phyloP scores from a whole-genome alignment of 2,113 vertebrate species.

The Apistogramma diplotaenia region DNA sequence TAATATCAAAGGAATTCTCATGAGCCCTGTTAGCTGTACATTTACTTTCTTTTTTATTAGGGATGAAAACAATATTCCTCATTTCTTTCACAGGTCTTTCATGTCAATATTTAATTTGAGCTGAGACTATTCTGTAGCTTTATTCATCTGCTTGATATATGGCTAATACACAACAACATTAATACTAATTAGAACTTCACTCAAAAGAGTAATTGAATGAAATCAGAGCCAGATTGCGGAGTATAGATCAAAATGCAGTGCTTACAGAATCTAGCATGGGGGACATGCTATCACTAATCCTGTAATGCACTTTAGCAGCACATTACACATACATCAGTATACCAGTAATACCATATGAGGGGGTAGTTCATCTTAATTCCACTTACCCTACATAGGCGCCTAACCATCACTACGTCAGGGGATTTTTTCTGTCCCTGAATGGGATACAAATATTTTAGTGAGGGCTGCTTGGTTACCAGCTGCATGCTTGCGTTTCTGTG shows the following conservation, averaged over 20 bases:
- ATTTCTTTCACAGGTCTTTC: background rate
- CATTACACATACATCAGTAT: background rate
- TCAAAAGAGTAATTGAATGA: conserved; percentile 28
- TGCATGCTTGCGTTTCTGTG: background rate
- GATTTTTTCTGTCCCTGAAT: background rate
- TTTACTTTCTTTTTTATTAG: background rate
- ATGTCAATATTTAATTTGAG: background rate
- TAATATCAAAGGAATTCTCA: background rate
- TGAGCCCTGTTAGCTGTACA: background rate
- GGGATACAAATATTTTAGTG: background rate
- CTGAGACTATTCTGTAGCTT: background rate
- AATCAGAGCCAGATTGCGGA: conserved; percentile 21
- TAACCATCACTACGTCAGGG: background rate
- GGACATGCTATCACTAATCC: background rate
- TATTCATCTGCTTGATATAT: background rate
- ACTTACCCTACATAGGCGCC: background rate
- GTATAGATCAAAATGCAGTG: background rate
- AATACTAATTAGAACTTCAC: conserved; percentile 7
- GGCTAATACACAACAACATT: conserved; percentile 11
- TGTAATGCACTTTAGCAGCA: background rate
- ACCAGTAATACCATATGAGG: background rate
- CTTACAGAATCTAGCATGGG: background rate
- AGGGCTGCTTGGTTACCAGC: background rate
- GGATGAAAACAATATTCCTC: background rate
- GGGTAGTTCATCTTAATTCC: background rate